Conservation (phyloP, 1,140 invertebrate species). For the Teleogryllus occipitalis region DNA sequence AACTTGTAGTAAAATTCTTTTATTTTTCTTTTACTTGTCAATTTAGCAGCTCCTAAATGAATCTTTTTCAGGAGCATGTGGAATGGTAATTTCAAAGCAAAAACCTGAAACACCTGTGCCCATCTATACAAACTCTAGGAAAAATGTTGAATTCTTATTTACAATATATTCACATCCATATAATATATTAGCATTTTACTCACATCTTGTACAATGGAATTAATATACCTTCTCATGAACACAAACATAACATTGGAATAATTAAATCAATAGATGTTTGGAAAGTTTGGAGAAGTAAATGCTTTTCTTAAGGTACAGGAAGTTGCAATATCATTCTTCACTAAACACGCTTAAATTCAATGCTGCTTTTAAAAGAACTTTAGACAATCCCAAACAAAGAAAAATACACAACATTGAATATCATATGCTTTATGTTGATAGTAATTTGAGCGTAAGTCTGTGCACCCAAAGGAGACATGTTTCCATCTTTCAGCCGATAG, state of each 20-base stretch:
- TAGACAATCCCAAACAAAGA: background rate
- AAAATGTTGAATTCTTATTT: conserved; percentile 6
- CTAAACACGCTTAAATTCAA: background rate
- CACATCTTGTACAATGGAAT: background rate
- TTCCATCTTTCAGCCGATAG: background rate
- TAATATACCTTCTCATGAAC: background rate
- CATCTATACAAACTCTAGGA: background rate
- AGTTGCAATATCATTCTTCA: background rate
- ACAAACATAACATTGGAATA: background rate
- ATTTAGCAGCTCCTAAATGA: background rate
- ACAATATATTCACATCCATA: conserved; percentile 5
- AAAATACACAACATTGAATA: background rate
- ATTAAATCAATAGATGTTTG: background rate
- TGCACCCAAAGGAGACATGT: background rate
- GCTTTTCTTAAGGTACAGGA: background rate
- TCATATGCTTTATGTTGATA: background rate
- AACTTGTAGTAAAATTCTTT: background rate
- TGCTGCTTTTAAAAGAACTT: background rate
- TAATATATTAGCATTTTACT: background rate
- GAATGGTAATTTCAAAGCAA: conserved; percentile 1
- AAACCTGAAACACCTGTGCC: background rate
- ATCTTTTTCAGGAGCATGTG: background rate
- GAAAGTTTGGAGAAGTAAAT: background rate
- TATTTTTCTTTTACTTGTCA: background rate
- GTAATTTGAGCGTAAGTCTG: conserved; percentile 4